Evolutionary conservation across 64 coral and sea anemone genomes (phyloP), one percentile per base, ranked within the genome.

Genomic region (Porites australiensis): DNA sequence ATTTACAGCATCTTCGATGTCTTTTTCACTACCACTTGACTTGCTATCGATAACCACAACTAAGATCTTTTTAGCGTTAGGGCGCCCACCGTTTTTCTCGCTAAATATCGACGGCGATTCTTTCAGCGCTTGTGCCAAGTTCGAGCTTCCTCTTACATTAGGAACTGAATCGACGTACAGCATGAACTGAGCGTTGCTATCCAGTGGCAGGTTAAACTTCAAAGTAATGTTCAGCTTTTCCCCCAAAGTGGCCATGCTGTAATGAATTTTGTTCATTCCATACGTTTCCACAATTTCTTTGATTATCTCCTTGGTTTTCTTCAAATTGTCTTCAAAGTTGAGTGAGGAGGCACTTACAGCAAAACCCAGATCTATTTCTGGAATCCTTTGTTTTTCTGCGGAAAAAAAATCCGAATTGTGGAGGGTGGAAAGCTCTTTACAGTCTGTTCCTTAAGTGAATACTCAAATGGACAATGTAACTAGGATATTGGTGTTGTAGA

Each of bases 31-130:
- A 46, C 90, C 95, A 6, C 74, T 88, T 4, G 90, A 95, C 13
- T 79, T 89, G 48, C 74, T 86, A 75, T 98, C 96, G 20, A 98
- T 95, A 23, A 98, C 54, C 27, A 98, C 82, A 50, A 98, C 93
- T 55, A 96, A 83, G 16, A 96, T 68, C 85, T 96, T 96, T 57
- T 69, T 88, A 19, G 79, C 89, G 64, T 80, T 83, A 4, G 86
- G 23, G 50, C 93, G 85, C 4, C 79, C 79, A 50, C 85, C 79
- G 62, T 70, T 75, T 3, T 62, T 66, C 50, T 73, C 79, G 9
- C 23, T 79, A 16, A 89, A 89, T 2, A 74, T 60, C 45, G n/a
- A 22, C 64, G 44, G 20, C n/a, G 87, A 59, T 47, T 78, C 87
- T 55, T 77, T 79, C 4, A 94, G 49, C 6, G 70, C 79, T 64